phyloP scores from a whole-genome alignment of 2,888 invertebrate species.

The Opisthograptis luteolata region DNA sequence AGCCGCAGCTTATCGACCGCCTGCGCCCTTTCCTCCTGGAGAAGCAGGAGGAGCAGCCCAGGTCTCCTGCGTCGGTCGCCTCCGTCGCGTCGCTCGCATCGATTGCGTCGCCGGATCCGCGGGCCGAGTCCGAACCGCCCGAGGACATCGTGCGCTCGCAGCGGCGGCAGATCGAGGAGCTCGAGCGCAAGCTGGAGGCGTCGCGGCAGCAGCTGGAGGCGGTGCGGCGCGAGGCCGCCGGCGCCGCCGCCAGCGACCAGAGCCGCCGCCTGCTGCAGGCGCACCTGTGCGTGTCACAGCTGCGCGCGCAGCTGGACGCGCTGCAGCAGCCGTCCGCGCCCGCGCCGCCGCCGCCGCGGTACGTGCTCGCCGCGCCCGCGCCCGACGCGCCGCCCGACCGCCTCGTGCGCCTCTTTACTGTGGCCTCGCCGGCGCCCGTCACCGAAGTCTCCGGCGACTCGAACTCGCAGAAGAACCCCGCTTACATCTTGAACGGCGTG shows the following conservation, averaged over 20 bases:
- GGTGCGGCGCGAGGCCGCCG: constrained; percentile 85
- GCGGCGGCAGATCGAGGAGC: constrained; percentile 92
- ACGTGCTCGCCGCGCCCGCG: constrained; percentile 67
- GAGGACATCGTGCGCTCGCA: constrained; percentile 94
- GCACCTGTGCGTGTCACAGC: constrained; percentile 77
- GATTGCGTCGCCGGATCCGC: constrained; percentile 52
- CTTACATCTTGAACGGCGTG: constrained; percentile 87
- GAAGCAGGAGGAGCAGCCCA: constrained; percentile 76
- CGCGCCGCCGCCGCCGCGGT: constrained; percentile 74
- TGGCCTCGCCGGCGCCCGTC: constrained; percentile 51
- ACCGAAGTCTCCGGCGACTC: constrained; percentile 37
- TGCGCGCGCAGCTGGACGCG: constrained; percentile 87
- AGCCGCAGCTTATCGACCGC: constrained; percentile 96
- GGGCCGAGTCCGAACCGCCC: constrained; percentile 66
- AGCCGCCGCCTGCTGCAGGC: constrained; percentile 85
- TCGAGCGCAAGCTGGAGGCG: constrained; percentile 91
- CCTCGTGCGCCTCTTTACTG: constrained; percentile 66
- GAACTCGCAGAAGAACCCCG: constrained; percentile 67
- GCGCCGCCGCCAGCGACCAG: constrained; percentile 78
- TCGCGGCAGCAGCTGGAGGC: constrained; percentile 91
- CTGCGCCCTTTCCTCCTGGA: constrained; percentile 88
- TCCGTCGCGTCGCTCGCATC: constrained; percentile 62
- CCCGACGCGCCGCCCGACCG: constrained; percentile 51
- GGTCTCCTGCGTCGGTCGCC: constrained; percentile 69
- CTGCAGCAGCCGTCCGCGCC: constrained; percentile 77